Evolutionary conservation across 2,888 invertebrate species (phyloP), one percentile per base, ranked within the genome.

Genomic region (Lasioglossum zephyrum): DNA sequence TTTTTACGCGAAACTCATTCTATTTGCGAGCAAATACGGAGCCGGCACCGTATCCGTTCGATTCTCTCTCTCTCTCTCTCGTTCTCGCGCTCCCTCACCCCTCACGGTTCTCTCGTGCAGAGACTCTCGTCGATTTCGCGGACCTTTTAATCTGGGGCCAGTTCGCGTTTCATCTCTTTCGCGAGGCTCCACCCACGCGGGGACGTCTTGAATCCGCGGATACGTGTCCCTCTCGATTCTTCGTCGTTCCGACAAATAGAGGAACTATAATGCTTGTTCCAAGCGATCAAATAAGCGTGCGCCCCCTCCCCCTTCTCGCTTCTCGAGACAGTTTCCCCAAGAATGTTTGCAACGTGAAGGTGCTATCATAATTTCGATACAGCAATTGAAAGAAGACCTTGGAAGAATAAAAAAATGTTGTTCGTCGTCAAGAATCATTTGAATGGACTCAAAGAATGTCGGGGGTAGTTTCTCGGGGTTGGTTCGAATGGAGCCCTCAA

Each of bases 21-120:
- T 75, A 74, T 80, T 74, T 80, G 80, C 80, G n/a, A 39, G 80
- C 74, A 80, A 80, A 80, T 80, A 80, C 74, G 18, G 4, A 73
- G 53, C 47, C 60, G 44, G 44, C 63, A 4, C 39, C 39, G 75
- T 75, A 75, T 75, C 74, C 80, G 74, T 80, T 75, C 75, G 80
- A 69, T 69, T 74, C 26, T 53, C 22, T 18, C 22, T 18, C 47
- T 13, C 44, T 44, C 44, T 44, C 47, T 47, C 47, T 16, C 36
- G 2, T 8, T 74, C 26, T 69, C 18, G 5, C 18, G 4, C 47
- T 44, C 44, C 13, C 44, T 44, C 47, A 36, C 36, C 39, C 16
- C 47, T 4, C 36, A 8, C 22, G 22, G 18, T 44, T 44, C 9
- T 44, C 18, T 57, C 57, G n/a, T 11, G 11, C 57, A 11, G 13